Conservation (phyloP, 2,888 invertebrate species). For the Leptopilina drosophilae region DNA sequence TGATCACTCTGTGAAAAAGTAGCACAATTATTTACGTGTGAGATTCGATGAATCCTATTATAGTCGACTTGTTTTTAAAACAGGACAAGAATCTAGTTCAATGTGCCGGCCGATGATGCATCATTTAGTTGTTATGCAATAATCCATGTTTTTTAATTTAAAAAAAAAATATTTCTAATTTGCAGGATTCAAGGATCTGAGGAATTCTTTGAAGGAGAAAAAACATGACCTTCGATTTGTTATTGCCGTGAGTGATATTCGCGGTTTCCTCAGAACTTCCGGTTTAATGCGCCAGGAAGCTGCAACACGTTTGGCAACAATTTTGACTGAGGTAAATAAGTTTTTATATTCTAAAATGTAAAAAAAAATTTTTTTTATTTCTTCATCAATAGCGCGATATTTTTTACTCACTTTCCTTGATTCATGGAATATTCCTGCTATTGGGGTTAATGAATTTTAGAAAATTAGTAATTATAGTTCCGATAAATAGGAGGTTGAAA, state of each 20-base stretch:
- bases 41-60: constrained; percentile 24
- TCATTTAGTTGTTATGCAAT: constrained; percentile 19
- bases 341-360: not conserved
- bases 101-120: not conserved
- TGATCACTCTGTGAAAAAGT: not conserved
- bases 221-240: constrained; percentile 68
- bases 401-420: no score
- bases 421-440: no score
- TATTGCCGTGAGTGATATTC: constrained; percentile 67
- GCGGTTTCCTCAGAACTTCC: constrained; percentile 65
- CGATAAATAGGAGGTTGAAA: no score
- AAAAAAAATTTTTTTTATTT: no score
- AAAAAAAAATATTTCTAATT: constrained; percentile 36
- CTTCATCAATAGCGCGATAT: no score
- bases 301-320: constrained; percentile 60
- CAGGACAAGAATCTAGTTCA: constrained; percentile 33
- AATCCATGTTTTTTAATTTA: constrained; percentile 2
- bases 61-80: not conserved
- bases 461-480: no score
- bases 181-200: constrained; percentile 66
- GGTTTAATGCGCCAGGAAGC: constrained; percentile 65
- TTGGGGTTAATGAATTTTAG: no score
- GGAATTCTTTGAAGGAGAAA: constrained; percentile 67
- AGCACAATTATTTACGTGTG: not conserved
- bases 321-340: constrained; percentile 67